Evolutionary conservation across 2,113 vertebrate genomes (phyloP).

Genomic region (Electrona antarctica): DNA sequence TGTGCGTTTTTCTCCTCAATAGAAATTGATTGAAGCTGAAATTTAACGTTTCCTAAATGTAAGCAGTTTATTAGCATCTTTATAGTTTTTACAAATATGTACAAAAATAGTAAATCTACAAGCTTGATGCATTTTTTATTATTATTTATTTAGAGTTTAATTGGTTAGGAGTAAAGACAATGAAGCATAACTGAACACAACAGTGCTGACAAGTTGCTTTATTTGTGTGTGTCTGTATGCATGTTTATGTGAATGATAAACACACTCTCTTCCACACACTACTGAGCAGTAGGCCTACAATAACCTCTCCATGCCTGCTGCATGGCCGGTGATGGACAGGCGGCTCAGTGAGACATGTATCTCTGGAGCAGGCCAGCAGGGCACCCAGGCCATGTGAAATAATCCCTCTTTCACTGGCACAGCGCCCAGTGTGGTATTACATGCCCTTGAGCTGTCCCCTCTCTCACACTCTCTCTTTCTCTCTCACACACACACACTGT

Average conservation of each 20-base stretch:
- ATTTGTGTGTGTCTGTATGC: constrained; percentile 4
- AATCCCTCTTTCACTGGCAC: constrained; percentile 60
- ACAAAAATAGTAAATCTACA: too few relatives aligned
- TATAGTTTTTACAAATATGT: too few relatives aligned
- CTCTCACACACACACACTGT: constrained; percentile 5
- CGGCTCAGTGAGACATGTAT: constrained; percentile 41
- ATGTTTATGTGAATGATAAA: not conserved
- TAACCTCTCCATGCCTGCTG: not conserved
- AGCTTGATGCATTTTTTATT: too few relatives aligned
- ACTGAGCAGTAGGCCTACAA: too few relatives aligned
- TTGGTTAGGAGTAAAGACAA: too few relatives aligned
- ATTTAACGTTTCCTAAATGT: too few relatives aligned
- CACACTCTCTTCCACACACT: not conserved
- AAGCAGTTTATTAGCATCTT: too few relatives aligned
- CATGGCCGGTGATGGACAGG: constrained; percentile 27
- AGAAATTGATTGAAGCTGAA: too few relatives aligned
- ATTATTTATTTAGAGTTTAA: too few relatives aligned
- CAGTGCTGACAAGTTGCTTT: not conserved
- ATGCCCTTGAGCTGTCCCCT: constrained; percentile 61
- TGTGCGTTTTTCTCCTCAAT: too few relatives aligned
- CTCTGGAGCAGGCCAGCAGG: constrained; percentile 46
- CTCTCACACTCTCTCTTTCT: constrained; percentile 16
- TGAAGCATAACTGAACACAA: not conserved
- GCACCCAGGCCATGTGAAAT: constrained; percentile 48
- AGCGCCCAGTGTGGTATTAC: constrained; percentile 53